phyloP scores from a whole-genome alignment of 2,888 invertebrate species.

The Operophtera brumata region DNA sequence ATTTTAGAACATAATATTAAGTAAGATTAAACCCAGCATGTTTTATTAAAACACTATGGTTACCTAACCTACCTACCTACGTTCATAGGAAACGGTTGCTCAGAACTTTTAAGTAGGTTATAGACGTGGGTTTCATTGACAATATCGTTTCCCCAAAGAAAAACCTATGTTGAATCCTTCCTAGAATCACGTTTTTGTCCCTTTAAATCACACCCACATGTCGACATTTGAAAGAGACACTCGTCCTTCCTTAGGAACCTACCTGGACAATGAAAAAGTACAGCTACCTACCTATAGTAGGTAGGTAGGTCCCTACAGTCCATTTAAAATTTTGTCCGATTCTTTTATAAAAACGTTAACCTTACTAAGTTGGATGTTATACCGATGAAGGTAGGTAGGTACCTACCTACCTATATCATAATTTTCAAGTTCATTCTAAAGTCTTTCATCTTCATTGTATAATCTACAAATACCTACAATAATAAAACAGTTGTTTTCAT shows the following conservation, averaged over 20 bases:
- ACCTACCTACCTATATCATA: too few relatives aligned
- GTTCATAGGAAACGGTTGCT: too few relatives aligned
- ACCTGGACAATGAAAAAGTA: too few relatives aligned
- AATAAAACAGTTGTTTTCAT: conserved; percentile 3
- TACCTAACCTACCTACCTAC: too few relatives aligned
- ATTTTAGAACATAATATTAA: too few relatives aligned
- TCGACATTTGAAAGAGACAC: background rate
- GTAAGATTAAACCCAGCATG: too few relatives aligned
- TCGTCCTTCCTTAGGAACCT: background rate
- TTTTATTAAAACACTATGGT: too few relatives aligned
- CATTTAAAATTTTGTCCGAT: too few relatives aligned
- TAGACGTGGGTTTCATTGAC: too few relatives aligned
- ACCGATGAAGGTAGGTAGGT: background rate
- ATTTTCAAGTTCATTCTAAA: conserved; percentile 1
- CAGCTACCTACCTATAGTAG: too few relatives aligned
- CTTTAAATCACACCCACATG: conserved; percentile 6
- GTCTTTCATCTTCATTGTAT: conserved; percentile 6
- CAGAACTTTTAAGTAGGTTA: too few relatives aligned
- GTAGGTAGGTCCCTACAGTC: too few relatives aligned
- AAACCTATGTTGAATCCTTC: background rate
- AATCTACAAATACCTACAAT: conserved; percentile 3
- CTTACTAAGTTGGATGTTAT: background rate
- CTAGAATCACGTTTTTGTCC: background rate
- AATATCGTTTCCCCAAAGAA: background rate
- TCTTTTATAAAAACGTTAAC: background rate